A percentile compares a stretch with the other conserved stretches of the same genome.
Conservation (phyloP, 2,888 invertebrate species). For the Psylliodes chrysocephalus region DNA sequence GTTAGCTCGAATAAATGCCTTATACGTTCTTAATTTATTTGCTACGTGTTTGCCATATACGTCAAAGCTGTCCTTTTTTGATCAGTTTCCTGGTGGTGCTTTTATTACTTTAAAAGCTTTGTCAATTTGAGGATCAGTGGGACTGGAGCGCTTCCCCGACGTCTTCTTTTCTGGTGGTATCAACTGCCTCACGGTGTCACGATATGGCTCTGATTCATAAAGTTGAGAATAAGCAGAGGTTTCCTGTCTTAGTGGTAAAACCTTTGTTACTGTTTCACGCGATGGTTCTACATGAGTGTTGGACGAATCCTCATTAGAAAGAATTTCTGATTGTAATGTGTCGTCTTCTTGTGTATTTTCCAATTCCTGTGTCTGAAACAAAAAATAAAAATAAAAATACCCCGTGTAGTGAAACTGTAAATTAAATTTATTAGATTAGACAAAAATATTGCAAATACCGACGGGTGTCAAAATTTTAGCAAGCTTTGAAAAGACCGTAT, state of each 20-base stretch:
- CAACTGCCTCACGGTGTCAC: conserved; percentile 11
- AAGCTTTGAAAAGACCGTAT: too few relatives aligned
- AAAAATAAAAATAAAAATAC: too few relatives aligned
- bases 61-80: conserved; percentile 25
- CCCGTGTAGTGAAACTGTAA: neutral
- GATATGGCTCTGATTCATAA: neutral
- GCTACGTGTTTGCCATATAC: conserved; percentile 24
- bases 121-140: conserved; percentile 5
- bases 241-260: too few relatives aligned
- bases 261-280: too few relatives aligned
- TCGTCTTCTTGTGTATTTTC: neutral
- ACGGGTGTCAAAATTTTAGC: too few relatives aligned
- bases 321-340: neutral
- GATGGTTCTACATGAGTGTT: too few relatives aligned
- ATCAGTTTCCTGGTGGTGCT: conserved; percentile 12
- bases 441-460: conserved; percentile 25
- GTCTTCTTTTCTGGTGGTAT: conserved; percentile 7
- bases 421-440: conserved; percentile 13
- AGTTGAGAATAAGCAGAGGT: too few relatives aligned
- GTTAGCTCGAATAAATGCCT: too few relatives aligned
- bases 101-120: conserved; percentile 14
- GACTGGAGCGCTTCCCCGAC: neutral
- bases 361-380: neutral
- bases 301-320: neutral
- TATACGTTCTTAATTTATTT: too few relatives aligned